Evolutionary conservation across 1,140 invertebrate species (phyloP).

Genomic region (Solenopsis invicta): DNA sequence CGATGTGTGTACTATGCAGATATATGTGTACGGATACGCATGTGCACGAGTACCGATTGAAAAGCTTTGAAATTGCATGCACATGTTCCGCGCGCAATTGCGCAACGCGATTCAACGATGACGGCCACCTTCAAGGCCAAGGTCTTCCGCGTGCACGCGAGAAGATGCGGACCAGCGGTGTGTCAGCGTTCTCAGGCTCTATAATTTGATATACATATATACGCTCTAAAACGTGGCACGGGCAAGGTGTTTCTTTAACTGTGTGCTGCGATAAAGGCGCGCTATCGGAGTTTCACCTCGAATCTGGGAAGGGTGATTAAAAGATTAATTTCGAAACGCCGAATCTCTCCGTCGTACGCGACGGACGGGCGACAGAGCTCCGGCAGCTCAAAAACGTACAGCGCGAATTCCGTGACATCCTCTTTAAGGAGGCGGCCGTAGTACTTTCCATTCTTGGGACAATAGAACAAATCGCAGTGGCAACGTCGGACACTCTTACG

Average conservation of each 20-base stretch:
- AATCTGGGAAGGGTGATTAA: not conserved
- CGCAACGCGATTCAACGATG: not conserved
- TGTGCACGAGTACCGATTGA: not conserved
- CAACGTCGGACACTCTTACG: not conserved
- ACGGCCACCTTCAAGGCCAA: constrained; percentile 9
- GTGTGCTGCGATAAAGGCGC: not conserved
- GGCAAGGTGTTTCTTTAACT: not conserved
- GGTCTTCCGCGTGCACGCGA: not conserved
- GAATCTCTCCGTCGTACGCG: not conserved
- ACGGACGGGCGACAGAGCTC: not conserved
- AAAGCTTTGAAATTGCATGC: not conserved
- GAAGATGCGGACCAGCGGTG: not conserved
- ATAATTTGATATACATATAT: not conserved
- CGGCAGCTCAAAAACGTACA: not conserved
- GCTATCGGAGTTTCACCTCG: not conserved
- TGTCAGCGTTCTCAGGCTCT: not conserved
- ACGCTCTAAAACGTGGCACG: not conserved
- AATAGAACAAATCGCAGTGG: not conserved
- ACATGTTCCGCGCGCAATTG: not conserved
- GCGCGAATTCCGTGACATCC: not conserved
- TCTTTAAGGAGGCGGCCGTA: constrained; percentile 16
- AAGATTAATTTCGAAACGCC: not conserved
- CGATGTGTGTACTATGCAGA: not conserved
- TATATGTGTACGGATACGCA: no score
- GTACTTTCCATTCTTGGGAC: not conserved